A percentile compares a stretch with the other conserved stretches of the same genome.
Evolutionary conservation across 2,797 vertebrate species (phyloP).

Genomic region (Forpus xanthops): DNA sequence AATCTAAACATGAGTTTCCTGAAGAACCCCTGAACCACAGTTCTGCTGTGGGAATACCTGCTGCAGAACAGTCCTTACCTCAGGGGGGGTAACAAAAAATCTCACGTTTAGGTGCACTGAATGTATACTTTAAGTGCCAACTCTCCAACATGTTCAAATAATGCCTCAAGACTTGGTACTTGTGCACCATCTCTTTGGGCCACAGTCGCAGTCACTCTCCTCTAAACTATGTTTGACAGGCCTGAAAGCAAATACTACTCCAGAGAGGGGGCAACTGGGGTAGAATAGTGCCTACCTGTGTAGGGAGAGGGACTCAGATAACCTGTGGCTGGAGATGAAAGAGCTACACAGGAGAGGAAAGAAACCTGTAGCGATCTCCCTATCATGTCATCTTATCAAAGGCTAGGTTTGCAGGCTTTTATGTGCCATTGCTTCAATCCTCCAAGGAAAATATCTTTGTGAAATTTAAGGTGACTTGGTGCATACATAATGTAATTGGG

Average conservation of each 20-base stretch:
- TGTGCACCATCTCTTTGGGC: not conserved
- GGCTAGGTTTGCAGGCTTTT: not conserved
- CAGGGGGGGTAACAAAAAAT: not conserved
- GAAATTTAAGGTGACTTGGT: conserved; percentile 68
- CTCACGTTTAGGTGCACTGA: not conserved
- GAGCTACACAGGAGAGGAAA: not conserved
- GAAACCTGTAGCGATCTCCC: not conserved
- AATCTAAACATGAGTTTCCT: not conserved
- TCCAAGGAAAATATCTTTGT: conserved; percentile 56
- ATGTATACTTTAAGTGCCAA: not conserved
- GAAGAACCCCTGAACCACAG: not conserved
- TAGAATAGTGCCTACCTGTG: not conserved
- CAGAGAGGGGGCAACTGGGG: not conserved
- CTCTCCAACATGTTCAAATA: not conserved
- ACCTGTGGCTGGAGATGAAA: not conserved
- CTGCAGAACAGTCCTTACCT: not conserved
- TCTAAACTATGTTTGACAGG: not conserved
- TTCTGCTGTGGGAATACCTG: not conserved
- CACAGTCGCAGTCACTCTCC: not conserved
- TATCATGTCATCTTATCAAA: not conserved
- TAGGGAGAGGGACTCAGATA: not conserved
- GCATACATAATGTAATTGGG: conserved; percentile 59
- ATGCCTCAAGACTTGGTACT: not conserved
- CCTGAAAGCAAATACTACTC: not conserved
- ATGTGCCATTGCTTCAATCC: conserved; percentile 41